Evolutionary conservation across 2,797 vertebrate genomes (phyloP).

Genomic region (Urocyon cinereoargenteus): DNA sequence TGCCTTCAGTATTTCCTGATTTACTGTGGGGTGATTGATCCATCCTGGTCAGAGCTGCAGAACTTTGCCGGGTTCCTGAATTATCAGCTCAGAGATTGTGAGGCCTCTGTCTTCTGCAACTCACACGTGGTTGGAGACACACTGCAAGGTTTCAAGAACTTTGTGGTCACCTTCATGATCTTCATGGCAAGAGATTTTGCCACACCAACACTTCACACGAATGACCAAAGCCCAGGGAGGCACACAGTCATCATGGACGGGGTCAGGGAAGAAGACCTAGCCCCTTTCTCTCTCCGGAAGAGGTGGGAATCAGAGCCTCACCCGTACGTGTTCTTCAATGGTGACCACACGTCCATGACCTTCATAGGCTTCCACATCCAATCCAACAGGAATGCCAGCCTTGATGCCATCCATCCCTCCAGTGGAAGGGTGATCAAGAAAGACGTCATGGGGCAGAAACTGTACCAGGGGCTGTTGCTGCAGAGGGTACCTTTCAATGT

Average conservation of each 20-base stretch:
- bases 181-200: constrained; percentile 98
- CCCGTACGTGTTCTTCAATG: constrained; percentile 98
- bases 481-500: constrained; percentile 96
- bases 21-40: constrained; percentile 93
- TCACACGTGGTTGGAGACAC: constrained; percentile 90
- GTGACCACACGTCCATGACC: constrained; percentile 95
- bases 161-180: constrained; percentile 98
- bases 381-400: constrained; percentile 1
- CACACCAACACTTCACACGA: constrained; percentile 95
- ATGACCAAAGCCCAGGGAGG: constrained; percentile 94
- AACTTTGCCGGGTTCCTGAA: constrained; percentile 97
- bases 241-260: constrained; percentile 83
- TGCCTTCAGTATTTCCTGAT: constrained; percentile 96
- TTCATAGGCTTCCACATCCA: constrained; percentile 97
- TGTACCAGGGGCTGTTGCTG: constrained; percentile 90
- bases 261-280: constrained; percentile 91
- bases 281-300: constrained; percentile 94
- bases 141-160: constrained; percentile 94
- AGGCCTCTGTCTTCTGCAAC: constrained; percentile 95
- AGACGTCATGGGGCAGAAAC: constrained; percentile 90
- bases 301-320: constrained; percentile 97
- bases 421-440: constrained; percentile 89
- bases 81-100: constrained; percentile 94
- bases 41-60: constrained; percentile 96
- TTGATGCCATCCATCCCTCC: constrained; percentile 92